Evolutionary conservation across 1,140 invertebrate species (phyloP).

Genomic region (Platyscapa corneri): DNA sequence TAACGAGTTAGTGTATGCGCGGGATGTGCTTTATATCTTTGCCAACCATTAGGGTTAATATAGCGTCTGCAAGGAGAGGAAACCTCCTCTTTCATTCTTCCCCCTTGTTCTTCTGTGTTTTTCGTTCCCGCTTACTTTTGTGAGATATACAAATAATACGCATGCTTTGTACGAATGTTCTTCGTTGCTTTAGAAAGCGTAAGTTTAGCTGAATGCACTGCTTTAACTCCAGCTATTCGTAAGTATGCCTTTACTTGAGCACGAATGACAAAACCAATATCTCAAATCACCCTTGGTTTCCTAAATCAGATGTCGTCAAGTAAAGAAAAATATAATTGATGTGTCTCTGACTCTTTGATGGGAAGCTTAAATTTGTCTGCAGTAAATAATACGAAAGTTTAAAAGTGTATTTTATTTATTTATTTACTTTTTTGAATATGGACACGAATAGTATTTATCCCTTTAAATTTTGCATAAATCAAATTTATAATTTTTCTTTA

Average conservation of each 20-base stretch:
- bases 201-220: neutral
- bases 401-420: no score
- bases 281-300: no score
- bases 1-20: slow-evolving; percentile 74
- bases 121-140: slow-evolving; percentile 42
- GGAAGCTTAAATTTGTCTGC: no score
- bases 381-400: no score
- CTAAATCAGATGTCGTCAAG: no score
- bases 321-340: no score
- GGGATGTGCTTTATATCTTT: slow-evolving; percentile 74
- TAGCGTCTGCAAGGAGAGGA: slow-evolving; percentile 55
- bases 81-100: neutral
- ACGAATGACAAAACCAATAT: neutral
- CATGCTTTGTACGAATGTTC: neutral
- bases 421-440: no score
- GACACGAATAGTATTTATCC: no score
- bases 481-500: no score
- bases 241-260: neutral
- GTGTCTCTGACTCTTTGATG: no score
- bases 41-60: slow-evolving; percentile 74
- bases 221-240: neutral
- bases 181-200: neutral
- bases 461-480: no score
- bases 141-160: neutral
- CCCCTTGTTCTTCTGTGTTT: slow-evolving; percentile 44